phyloP scores from a whole-genome alignment of 1,140 invertebrate species.

The Drosophila teissieri region DNA sequence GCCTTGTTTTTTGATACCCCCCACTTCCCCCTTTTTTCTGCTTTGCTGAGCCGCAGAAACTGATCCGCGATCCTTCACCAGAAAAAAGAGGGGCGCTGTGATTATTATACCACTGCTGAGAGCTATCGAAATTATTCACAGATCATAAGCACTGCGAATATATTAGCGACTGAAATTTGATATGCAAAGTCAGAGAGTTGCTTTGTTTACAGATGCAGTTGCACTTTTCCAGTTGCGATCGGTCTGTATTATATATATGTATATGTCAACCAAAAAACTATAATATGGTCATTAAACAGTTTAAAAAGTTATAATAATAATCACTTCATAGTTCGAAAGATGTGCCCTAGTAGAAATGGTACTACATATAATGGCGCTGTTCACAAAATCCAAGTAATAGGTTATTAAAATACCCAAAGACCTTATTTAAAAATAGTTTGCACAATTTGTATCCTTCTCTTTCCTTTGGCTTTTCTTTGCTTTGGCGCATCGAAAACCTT shows the following conservation, averaged over 20 bases:
- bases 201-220: not conserved
- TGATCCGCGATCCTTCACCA: conserved; percentile 32
- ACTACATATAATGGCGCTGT: no score
- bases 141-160: conserved; percentile 33
- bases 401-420: no score
- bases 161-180: not conserved
- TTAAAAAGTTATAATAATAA: no score
- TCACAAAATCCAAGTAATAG: no score
- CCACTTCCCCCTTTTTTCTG: conserved; percentile 36
- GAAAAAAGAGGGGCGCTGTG: conserved; percentile 5
- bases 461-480: not conserved
- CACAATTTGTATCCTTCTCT: no score
- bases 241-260: not conserved
- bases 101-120: conserved; percentile 7
- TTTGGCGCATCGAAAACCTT: not conserved
- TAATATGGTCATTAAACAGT: no score
- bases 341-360: no score
- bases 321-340: no score
- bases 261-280: no score
- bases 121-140: conserved; percentile 30
- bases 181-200: not conserved
- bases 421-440: no score
- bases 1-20: conserved; percentile 5
- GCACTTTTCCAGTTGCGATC: not conserved
- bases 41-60: conserved; percentile 43